Conservation (phyloP, 1,140 invertebrate species). For the Panagrolaimus sp. region DNA sequence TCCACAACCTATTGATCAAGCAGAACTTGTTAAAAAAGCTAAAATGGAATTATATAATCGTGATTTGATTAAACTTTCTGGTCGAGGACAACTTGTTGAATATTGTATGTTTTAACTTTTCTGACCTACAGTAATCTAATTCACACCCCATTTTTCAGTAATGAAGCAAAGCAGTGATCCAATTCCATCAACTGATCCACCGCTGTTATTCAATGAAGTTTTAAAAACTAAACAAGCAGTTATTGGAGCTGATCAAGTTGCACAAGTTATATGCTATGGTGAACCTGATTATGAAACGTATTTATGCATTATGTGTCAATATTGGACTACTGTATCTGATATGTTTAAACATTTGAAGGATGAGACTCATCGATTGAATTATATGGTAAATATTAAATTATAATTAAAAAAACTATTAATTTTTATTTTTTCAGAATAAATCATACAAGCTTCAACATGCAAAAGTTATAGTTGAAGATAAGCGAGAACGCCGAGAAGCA, state of each 20-base stretch:
- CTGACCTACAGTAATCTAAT: background rate
- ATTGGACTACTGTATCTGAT: constrained; percentile 31
- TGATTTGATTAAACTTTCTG: constrained; percentile 21
- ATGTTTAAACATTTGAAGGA: constrained; percentile 29
- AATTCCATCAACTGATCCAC: constrained; percentile 26
- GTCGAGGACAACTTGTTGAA: constrained; percentile 18
- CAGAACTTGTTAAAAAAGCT: background rate
- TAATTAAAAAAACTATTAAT: background rate
- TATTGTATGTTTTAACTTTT: constrained; percentile 19
- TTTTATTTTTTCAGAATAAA: constrained; percentile 13
- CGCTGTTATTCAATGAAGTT: constrained; percentile 28
- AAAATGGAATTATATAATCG: constrained; percentile 20
- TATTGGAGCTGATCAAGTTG: constrained; percentile 24
- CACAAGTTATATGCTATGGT: constrained; percentile 26
- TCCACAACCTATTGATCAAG: background rate
- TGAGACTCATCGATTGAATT: constrained; percentile 26
- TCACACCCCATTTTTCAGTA: constrained; percentile 22
- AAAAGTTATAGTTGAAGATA: background rate
- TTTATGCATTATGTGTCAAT: constrained; percentile 30
- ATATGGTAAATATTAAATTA: constrained; percentile 15
- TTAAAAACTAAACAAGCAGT: constrained; percentile 29
- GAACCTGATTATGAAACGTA: constrained; percentile 33
- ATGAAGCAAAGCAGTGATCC: constrained; percentile 22
- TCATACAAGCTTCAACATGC: constrained; percentile 29
- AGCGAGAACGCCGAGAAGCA: constrained; percentile 15